A percentile compares a stretch with the other conserved stretches of the same genome.
Evolutionary conservation across 2,888 invertebrate genomes (phyloP).

Genomic region (Melinaea menophilus): DNA sequence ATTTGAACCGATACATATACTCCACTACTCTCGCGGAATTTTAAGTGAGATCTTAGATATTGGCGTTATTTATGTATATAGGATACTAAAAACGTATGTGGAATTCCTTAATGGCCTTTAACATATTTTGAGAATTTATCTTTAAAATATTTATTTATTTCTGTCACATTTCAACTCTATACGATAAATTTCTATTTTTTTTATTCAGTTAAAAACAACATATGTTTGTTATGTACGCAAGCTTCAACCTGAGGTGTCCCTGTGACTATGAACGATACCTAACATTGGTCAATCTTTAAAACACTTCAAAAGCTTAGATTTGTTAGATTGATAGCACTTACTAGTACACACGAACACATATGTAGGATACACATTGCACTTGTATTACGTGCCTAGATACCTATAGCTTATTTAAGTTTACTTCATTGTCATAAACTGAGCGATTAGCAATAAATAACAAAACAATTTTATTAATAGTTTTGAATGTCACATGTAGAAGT

Average conservation of each 20-base stretch:
- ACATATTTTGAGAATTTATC: no score
- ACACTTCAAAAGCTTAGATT: neutral
- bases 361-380: slow-evolving; percentile 54
- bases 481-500: neutral
- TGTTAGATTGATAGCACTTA: neutral
- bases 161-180: no score
- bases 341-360: slow-evolving; percentile 18
- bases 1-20: slow-evolving; percentile 24
- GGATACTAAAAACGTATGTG: neutral
- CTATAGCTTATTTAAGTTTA: neutral
- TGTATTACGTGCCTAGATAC: slow-evolving; percentile 51
- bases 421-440: slow-evolving; percentile 6
- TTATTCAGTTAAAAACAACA: no score
- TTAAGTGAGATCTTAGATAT: slow-evolving; percentile 9
- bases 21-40: slow-evolving; percentile 21
- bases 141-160: no score
- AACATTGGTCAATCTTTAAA: no score
- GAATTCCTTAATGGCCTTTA: neutral
- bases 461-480: neutral
- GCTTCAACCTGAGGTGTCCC: no score
- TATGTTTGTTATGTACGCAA: no score
- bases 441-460: neutral
- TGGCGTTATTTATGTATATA: neutral
- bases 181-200: no score
- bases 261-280: no score